Percentiles rank a stretch among this genome's conserved stretches.
These are phyloP conservation scores for Sanderia malayensis DNA, from an alignment of 30 jellyfish, hydroid and myxozoan genomes.

Conservation along the genomic window DNA sequence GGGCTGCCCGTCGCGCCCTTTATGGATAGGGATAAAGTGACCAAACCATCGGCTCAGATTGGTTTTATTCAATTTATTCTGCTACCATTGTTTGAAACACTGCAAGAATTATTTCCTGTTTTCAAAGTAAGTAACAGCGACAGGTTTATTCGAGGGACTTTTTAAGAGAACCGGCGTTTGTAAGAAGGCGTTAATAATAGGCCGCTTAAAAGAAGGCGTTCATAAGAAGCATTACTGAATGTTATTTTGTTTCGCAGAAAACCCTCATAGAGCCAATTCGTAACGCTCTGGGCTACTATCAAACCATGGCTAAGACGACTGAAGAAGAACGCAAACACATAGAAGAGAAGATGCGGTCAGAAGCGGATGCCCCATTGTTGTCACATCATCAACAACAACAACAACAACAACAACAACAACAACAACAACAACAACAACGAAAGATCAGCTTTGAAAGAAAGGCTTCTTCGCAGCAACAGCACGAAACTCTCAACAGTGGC, in stretches of 20 bases:
- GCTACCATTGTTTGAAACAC: conserved; percentile 80
- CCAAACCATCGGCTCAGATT: conserved; percentile 98
- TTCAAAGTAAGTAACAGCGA: conserved; percentile 75
- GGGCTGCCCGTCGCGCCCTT: conserved; percentile 97
- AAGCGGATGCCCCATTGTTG: not conserved
- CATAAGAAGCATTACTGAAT: too few species aligned
- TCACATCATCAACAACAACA: too few species aligned
- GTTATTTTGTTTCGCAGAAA: conserved; percentile 39
- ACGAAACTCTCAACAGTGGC: conserved; percentile 13
- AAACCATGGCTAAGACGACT: conserved; percentile 80
- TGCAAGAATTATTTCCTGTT: conserved; percentile 78
- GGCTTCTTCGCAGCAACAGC: not conserved
- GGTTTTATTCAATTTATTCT: conserved; percentile 91
- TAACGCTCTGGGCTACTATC: conserved; percentile 87
- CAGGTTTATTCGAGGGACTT: too few species aligned
- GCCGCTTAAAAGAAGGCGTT: too few species aligned
- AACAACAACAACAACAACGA: conserved; percentile 38
- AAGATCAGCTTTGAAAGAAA: conserved; percentile 47
- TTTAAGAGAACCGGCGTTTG: too few species aligned
- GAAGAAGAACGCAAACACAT: conserved; percentile 82
- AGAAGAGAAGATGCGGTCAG: conserved; percentile 48
- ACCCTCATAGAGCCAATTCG: conserved; percentile 67
- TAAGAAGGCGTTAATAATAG: too few species aligned
- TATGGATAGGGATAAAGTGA: conserved; percentile 98
- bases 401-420: too few species aligned